Percentiles rank a stretch among this genome's conserved stretches.
Conservation (phyloP, 1,140 invertebrate genomes). For the Coptotermes formosanus region DNA sequence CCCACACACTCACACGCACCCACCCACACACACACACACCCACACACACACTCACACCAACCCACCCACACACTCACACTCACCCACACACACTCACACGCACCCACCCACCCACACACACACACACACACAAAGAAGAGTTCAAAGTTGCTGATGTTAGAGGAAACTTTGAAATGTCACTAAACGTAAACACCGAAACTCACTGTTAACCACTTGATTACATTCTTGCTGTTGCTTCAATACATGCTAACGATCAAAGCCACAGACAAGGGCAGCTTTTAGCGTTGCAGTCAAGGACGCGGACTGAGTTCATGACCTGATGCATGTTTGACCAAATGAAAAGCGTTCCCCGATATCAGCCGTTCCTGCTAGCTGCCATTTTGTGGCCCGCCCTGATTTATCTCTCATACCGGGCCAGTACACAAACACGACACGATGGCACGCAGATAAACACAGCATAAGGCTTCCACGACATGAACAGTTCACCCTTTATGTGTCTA, state of each 20-base stretch:
- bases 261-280: background rate
- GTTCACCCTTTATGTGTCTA: too few species aligned
- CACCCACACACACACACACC: too few species aligned
- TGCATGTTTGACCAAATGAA: background rate
- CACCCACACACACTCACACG: background rate
- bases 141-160: background rate
- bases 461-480: too few species aligned
- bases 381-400: background rate
- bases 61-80: background rate
- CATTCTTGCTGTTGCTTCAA: background rate
- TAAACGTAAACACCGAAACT: background rate
- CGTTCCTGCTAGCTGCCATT: background rate
- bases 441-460: too few species aligned
- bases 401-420: too few species aligned
- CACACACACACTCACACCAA: background rate
- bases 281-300: background rate
- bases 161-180: background rate
- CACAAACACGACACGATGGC: background rate
- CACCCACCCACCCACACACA: background rate
- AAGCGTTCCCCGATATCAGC: background rate
- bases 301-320: background rate
- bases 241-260: background rate
- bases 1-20: too few species aligned
- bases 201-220: background rate
- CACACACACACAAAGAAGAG: background rate